phyloP scores from a whole-genome alignment of 2,113 vertebrate genomes.

The Microtus pennsylvanicus region DNA sequence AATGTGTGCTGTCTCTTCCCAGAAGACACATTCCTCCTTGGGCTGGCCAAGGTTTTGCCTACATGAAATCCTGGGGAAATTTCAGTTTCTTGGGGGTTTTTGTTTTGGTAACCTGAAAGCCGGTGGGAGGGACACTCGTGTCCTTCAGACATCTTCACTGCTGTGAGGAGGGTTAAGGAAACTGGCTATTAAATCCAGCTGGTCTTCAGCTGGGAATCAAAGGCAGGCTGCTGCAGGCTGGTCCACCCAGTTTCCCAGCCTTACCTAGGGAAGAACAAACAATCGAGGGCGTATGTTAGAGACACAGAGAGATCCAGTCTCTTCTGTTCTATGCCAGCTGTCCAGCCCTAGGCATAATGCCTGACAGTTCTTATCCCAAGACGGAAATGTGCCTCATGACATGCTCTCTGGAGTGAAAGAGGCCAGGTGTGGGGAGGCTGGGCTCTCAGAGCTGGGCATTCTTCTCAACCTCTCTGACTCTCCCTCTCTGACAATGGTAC shows the following conservation, averaged over 20 bases:
- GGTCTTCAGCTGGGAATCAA: neutral
- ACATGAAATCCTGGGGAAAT: neutral
- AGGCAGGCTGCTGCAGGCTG: neutral
- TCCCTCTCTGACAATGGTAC: neutral
- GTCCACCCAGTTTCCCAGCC: neutral
- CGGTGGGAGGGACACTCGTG: neutral
- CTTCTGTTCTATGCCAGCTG: neutral
- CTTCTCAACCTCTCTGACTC: too few species aligned
- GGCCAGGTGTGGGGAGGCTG: neutral
- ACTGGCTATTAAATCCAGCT: neutral
- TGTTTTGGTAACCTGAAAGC: neutral
- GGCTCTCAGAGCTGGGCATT: neutral
- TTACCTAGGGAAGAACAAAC: neutral
- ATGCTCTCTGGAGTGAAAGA: neutral
- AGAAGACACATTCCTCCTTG: neutral
- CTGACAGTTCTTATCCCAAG: neutral
- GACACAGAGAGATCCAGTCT: neutral
- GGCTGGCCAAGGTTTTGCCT: too few species aligned
- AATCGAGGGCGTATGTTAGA: neutral
- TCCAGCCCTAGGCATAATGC: neutral
- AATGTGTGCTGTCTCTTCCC: neutral
- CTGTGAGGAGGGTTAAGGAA: neutral
- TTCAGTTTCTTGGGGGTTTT: too few species aligned
- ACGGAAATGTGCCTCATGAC: neutral
- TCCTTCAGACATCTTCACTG: neutral